Conservation (phyloP, 2,888 invertebrate species). For the Margaritifera margaritifera region DNA sequence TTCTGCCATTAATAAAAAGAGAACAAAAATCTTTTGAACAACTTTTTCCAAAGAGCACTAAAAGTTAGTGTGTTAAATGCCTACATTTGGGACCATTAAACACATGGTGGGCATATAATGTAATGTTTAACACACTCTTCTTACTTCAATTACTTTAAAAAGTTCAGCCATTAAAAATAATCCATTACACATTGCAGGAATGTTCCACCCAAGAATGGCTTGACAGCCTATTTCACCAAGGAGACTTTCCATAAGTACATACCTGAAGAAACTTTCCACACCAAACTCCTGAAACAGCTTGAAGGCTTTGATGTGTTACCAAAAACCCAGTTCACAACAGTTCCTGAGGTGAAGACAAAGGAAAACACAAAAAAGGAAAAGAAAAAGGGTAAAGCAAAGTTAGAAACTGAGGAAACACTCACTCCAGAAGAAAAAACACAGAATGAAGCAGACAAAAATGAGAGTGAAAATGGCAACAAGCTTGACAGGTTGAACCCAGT, state of each 20-base stretch:
- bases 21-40: no score
- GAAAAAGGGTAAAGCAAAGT: background rate
- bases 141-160: no score
- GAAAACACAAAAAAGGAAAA: background rate
- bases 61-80: no score
- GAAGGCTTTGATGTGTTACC: background rate
- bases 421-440: background rate
- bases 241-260: conserved; percentile 37
- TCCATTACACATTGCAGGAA: conserved; percentile 19
- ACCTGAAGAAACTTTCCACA: conserved; percentile 40
- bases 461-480: no score
- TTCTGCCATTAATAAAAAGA: no score
- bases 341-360: background rate
- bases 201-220: conserved; percentile 41
- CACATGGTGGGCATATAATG: no score
- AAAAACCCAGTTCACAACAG: conserved; percentile 5
- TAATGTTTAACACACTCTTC: no score
- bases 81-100: no score
- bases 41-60: no score
- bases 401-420: background rate
- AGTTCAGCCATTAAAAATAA: no score
- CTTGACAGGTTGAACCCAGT: no score
- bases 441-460: no score
- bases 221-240: conserved; percentile 47
- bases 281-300: conserved; percentile 17